phyloP scores from a whole-genome alignment of 2,797 vertebrate species.

The Limnodromus scolopaceus region DNA sequence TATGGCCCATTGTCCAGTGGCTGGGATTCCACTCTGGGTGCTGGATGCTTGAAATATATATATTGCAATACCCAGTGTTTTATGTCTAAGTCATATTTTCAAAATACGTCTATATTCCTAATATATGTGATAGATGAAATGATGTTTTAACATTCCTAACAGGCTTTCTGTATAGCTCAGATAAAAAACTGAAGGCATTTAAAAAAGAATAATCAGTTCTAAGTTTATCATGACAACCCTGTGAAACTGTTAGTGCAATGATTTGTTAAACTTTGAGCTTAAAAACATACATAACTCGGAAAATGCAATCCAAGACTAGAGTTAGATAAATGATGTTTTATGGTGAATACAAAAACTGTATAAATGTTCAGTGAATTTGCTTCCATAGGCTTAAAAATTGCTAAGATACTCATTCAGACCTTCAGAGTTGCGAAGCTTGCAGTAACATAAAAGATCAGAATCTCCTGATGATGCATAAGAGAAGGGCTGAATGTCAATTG shows the following conservation, averaged over 20 bases:
- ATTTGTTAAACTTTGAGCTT: neutral
- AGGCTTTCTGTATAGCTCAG: neutral
- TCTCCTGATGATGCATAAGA: neutral
- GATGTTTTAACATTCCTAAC: neutral
- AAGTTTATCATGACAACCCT: neutral
- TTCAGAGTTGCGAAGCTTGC: neutral
- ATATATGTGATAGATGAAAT: neutral
- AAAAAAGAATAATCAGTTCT: neutral
- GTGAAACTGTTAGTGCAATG: neutral
- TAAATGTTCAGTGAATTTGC: neutral
- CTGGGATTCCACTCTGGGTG: neutral
- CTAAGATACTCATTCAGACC: neutral
- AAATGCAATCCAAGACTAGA: neutral
- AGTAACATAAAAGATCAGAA: neutral
- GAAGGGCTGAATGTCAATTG: neutral
- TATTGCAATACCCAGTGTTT: neutral
- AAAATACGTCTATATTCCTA: neutral
- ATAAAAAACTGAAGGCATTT: neutral
- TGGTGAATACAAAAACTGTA: neutral
- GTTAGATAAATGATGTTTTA: neutral
- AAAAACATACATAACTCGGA: neutral
- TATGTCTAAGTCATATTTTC: neutral
- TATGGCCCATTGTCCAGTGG: neutral
- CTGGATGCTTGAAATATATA: neutral
- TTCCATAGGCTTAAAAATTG: neutral